A percentile compares a stretch with the other conserved stretches of the same genome.
phyloP scores from a whole-genome alignment of 2,797 vertebrate genomes.

The Cottoperca gobio region DNA sequence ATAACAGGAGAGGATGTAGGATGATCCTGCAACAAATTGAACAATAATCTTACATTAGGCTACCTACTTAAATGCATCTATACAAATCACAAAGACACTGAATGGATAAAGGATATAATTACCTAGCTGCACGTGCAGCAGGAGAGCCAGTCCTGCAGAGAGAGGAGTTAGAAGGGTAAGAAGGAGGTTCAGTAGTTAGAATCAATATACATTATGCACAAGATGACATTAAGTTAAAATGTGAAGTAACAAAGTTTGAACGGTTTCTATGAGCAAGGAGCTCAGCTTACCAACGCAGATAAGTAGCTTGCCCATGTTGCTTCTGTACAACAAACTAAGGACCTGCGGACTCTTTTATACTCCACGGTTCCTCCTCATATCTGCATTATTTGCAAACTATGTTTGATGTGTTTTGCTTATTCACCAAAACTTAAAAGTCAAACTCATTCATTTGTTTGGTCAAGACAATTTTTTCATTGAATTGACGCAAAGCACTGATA shows the following conservation, averaged over 20 bases:
- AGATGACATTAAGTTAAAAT: not conserved
- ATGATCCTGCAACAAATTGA: slow-evolving; percentile 74
- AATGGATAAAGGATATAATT: slow-evolving; percentile 27
- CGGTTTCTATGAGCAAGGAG: not conserved
- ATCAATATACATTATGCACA: not conserved
- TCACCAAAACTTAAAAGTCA: slow-evolving; percentile 24
- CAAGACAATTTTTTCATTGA: not conserved
- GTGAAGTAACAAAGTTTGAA: not conserved
- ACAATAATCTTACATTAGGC: not conserved
- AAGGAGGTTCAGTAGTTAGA: not conserved
- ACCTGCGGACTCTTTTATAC: slow-evolving; percentile 63
- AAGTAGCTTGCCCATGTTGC: slow-evolving; percentile 78
- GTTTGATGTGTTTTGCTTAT: slow-evolving; percentile 15
- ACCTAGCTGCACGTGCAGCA: slow-evolving; percentile 85
- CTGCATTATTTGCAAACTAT: slow-evolving; percentile 28
- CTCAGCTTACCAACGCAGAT: slow-evolving; percentile 74
- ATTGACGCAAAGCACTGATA: slow-evolving; percentile 37
- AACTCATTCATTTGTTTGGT: slow-evolving; percentile 21
- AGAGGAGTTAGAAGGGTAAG: slow-evolving; percentile 6
- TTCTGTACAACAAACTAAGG: slow-evolving; percentile 56
- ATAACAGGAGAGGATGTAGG: slow-evolving; percentile 88
- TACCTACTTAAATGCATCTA: not conserved
- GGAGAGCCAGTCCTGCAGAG: slow-evolving; percentile 76
- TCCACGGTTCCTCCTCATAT: slow-evolving; percentile 24
- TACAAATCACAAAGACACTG: not conserved